phyloP scores from a whole-genome alignment of 2,888 invertebrate species.

The Ferdinandea cuprea region DNA sequence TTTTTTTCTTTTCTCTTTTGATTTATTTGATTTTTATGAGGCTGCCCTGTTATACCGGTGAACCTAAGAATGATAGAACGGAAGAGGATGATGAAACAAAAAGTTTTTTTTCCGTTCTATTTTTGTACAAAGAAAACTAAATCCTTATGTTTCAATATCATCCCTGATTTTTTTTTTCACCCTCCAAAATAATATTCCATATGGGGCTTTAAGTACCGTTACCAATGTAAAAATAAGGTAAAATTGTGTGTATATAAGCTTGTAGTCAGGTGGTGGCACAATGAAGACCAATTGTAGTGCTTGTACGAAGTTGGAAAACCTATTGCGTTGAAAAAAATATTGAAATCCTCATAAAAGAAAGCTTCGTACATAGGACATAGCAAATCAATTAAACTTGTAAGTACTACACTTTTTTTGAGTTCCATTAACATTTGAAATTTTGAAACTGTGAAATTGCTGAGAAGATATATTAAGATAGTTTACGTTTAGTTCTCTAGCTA shows the following conservation, averaged over 20 bases:
- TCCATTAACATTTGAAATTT: too few species aligned
- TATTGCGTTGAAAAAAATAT: conserved; percentile 20
- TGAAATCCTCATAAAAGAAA: too few species aligned
- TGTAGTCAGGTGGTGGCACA: conserved; percentile 41
- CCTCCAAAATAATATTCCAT: conserved; percentile 35
- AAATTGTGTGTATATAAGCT: conserved; percentile 7
- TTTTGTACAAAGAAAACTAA: conserved; percentile 42
- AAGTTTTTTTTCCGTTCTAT: conserved; percentile 20
- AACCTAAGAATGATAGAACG: neutral
- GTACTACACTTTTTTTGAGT: too few species aligned
- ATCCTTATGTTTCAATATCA: conserved; percentile 44
- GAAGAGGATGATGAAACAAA: conserved; percentile 31
- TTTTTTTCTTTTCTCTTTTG: conserved; percentile 60
- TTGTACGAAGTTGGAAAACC: neutral
- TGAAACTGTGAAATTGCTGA: too few species aligned
- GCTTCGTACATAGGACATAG: too few species aligned
- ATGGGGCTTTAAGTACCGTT: conserved; percentile 38
- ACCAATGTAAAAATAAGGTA: conserved; percentile 20
- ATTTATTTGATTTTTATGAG: conserved; percentile 68
- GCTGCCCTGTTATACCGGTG: neutral
- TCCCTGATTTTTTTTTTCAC: conserved; percentile 24
- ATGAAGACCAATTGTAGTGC: conserved; percentile 8
- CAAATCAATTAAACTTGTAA: too few species aligned
- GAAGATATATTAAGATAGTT: too few species aligned
- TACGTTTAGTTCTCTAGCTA: too few species aligned